Base-by-base conservation (phyloP, 2,797 vertebrate genomes). In the Triplophysa bombifrons region DNA sequence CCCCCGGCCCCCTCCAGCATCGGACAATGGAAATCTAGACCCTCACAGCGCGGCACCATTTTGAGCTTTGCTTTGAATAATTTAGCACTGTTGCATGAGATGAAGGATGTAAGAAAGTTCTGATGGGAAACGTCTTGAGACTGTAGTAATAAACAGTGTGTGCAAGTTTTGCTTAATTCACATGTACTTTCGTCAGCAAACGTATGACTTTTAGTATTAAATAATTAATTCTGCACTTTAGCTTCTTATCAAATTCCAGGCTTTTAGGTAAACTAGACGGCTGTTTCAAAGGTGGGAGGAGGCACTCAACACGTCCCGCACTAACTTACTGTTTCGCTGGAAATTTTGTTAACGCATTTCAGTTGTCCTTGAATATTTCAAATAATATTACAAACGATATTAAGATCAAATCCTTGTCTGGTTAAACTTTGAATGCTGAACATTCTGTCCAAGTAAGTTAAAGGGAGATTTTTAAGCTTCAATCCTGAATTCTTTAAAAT, bases 1-100 rank as follows among this genome's bases (percentile, higher is more conserved):
- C n/a, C 75, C 58, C 67, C 78, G 70, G 17, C 41, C 63, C 22
- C 20, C 67, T 64, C 19, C 73, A 48, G 61, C 41, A 61, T 41
- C 11, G 27, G 44, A 68, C 77, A 63, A 38, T 71, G 72, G 84
- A 85, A 80, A 76, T 20, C 55, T 78, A 84, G 82, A 81, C 81
- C 71, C 58, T 53, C 55, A 4, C 72, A 76, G 69, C 30, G 58
- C 20, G 63, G 13, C 27, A 27, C 44, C 22, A 11, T 11, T 70
- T 58, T 53, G 9, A 66, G 53, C 38, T 44, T 17, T 20, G 74
- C 63, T 67, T 71, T 77, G 67, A 88, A 85, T 81, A 82, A 86
- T 78, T 86, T 70, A 84, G 17, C 25, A 74, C 4, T 61, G 65
- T 80, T 50, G 71, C 63, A 38, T 51, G 72, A 83, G 60, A 41